Evolutionary conservation across 1,140 invertebrate genomes (phyloP), one percentile per base, ranked within the genome.

Genomic region (Lasioglossum baleicum): DNA sequence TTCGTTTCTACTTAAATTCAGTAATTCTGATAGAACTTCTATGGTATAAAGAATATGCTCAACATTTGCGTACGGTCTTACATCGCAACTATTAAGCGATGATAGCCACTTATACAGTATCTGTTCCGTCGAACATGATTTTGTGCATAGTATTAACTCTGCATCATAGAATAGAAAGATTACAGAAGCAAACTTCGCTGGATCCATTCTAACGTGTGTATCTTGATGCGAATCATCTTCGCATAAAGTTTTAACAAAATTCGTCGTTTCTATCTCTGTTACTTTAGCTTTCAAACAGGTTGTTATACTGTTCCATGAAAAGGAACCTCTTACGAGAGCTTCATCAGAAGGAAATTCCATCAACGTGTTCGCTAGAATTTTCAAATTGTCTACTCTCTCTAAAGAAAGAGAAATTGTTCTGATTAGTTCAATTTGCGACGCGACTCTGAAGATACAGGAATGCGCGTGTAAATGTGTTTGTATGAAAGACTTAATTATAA

Each of bases 381-480:
- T 44, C 22, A 87, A 51, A 76, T 88, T n/a, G 2, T 74, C 20
- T 58, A 86, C 56, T 8, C 70, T 70, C 26, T 73, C 26, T 15
- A 63, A 35, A 26, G 74, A 88, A 22, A 72, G 48, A 4, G 67
- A 64, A 3, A 91, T 69, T 42, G 79, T 80, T 72, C 81, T 82
- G 7, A 91, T 31, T 7, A 91, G 78, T 58, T 86, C 82, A 61
- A 80, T 75, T 83, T 91, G 87, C 7, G 87, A 88, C 7, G 77
- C 81, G 40, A 69, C 79, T 53, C 85, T 66, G 44, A 92, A 70
- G 58, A 84, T 58, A 31, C 73, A 67, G 22, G 84, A 86, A 56
- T 91, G 85, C 31, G 83, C 83, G n/a, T 69, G 88, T 22, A 91
- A 69, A 83, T 89, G 89, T 17, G 56, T 88, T 7, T 85, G 81